These are phyloP conservation scores for Uria lomvia DNA, from an alignment of 2,113 vertebrate species.

Conservation along the genomic window DNA sequence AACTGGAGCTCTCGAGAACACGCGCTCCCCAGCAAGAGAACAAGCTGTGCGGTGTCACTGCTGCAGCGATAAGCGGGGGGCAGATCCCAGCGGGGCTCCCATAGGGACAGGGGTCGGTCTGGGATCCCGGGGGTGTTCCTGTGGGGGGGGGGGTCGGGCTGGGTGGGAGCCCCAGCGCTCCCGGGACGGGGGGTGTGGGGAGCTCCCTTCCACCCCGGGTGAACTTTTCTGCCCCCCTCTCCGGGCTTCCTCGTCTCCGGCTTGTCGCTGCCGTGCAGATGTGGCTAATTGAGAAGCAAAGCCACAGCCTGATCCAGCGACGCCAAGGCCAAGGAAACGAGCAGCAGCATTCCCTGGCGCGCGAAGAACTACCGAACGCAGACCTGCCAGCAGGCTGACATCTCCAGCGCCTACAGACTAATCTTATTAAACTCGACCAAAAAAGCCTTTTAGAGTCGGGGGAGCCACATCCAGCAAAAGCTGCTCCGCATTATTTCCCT, in stretches of 20 bases:
- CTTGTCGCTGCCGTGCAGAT: background rate
- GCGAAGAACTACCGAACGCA: background rate
- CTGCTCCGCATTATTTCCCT: background rate
- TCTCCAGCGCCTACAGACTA: background rate
- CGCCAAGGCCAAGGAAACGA: conserved; percentile 3
- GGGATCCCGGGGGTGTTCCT: background rate
- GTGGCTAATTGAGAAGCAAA: background rate
- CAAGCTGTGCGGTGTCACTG: background rate
- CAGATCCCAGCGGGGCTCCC: fast-evolving
- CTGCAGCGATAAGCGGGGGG: fast-evolving
- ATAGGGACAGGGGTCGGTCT: background rate
- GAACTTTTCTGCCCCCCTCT: background rate
- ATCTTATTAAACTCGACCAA: conserved; percentile 31
- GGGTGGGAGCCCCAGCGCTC: background rate
- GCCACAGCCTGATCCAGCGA: background rate
- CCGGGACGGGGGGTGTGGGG: fast-evolving
- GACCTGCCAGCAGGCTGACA: conserved; percentile 49
- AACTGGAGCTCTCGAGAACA: background rate
- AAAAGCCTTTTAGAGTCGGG: conserved; percentile 27
- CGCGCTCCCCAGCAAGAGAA: background rate
- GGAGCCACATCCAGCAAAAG: background rate
- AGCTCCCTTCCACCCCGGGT: background rate
- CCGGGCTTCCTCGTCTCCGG: background rate
- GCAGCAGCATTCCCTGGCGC: conserved; percentile 45
- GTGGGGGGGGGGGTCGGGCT: fast-evolving